These are phyloP conservation scores for Agriopis marginaria DNA, from an alignment of 2,888 invertebrate species.

Conservation along the genomic window DNA sequence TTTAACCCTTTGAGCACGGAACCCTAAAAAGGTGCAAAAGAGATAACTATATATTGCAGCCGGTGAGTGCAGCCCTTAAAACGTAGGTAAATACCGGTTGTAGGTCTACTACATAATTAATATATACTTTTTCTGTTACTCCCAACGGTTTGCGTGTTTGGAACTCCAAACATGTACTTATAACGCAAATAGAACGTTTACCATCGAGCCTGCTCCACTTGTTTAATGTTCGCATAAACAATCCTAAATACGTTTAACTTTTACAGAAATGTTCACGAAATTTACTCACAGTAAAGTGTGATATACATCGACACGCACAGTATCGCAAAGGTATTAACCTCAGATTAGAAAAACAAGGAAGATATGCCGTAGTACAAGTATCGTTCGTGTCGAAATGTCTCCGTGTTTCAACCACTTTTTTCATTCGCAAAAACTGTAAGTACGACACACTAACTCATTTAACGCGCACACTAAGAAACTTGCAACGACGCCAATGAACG, in stretches of 20 bases:
- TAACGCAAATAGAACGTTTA: conserved; percentile 27
- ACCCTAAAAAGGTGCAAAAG: too few species aligned
- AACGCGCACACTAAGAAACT: too few species aligned
- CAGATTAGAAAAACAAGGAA: too few species aligned
- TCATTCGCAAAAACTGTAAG: too few species aligned
- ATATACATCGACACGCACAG: conserved; percentile 20
- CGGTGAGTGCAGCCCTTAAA: not conserved
- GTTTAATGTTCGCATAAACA: conserved; percentile 31
- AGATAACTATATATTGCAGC: too few species aligned
- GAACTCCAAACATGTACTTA: conserved; percentile 15
- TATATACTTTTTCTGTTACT: not conserved
- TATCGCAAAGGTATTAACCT: not conserved
- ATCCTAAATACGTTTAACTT: conserved; percentile 2
- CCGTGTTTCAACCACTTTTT: too few species aligned
- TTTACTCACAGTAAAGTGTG: conserved; percentile 15
- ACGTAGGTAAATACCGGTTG: not conserved
- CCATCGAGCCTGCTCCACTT: conserved; percentile 20
- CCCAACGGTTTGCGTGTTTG: conserved; percentile 15
- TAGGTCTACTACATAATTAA: not conserved
- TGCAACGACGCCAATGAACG: too few species aligned
- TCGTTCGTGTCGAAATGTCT: not conserved
- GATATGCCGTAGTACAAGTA: too few species aligned
- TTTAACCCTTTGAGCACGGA: too few species aligned
- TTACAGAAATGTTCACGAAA: conserved; percentile 28
- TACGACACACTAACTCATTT: too few species aligned